Base-by-base conservation (phyloP, 2,797 vertebrate species). In the Protonibea diacanthus region DNA sequence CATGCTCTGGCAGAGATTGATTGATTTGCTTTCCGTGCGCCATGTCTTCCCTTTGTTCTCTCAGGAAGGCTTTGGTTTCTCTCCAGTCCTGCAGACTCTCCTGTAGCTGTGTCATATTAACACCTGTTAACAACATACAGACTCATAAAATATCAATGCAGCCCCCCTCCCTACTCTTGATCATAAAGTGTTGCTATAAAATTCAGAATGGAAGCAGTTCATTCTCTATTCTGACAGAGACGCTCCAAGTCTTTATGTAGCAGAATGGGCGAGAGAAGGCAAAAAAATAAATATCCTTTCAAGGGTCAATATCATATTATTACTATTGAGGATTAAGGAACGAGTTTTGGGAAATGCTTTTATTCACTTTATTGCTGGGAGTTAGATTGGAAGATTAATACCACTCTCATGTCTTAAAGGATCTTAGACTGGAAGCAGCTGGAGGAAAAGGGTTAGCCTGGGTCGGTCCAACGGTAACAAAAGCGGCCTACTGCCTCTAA, bases 71-170 rank as follows among this genome's bases (percentile, higher is more conserved):
- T 88, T 84, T 82, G 86, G 78, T 86, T 82, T 81, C 74, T 53
- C 75, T 86, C 86, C 74, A 78, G 72, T 51, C 18, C 38, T 47
- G 33, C 78, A 76, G 79, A 71, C 76, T 76, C 68, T 74, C 33
- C 70, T 81, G 72, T 86, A 81, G 80, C 87, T 89, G 90, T 84
- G 85, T 88, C 86, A 60, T 80, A 91, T 92, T 90, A 91, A 91
- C 91, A 93, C 91, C 92, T 93, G 89, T 92, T 92, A 91, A 89
- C 87, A 83, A 71, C 89, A 73, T 40, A 57, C 74, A 60, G 81
- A 60, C 82, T 81, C 83, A 58, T 90, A 89, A 92, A 90, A 73
- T 83, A 91, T 88, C 49, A 74, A 88, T 87, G 80, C 68, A 20
- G 56, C 79, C 69, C 57, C 40, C 48, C 77, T 87, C 86, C 79